Conservation (phyloP, 2,797 vertebrate species). For the Nannoperca australis region DNA sequence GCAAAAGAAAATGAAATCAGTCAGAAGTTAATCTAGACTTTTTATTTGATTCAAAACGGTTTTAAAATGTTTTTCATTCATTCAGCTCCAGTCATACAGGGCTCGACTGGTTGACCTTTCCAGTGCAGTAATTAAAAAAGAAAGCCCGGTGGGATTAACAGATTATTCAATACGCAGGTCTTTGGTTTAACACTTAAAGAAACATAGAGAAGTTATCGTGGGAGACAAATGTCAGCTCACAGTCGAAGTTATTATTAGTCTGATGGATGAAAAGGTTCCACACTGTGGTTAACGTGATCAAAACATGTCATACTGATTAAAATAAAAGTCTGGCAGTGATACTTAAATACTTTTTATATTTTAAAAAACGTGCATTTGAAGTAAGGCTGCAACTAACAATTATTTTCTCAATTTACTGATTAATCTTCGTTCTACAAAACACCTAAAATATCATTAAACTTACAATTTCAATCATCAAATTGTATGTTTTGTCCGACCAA, state of each 20-base stretch:
- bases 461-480: neutral
- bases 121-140: constrained; percentile 11
- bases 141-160: neutral
- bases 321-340: neutral
- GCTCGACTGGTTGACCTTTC: constrained; percentile 1
- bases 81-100: neutral
- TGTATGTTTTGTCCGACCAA: neutral
- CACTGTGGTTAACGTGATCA: neutral
- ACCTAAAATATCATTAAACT: neutral
- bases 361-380: too few species aligned
- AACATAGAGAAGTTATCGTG: neutral
- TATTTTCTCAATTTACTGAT: neutral
- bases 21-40: neutral
- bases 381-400: neutral
- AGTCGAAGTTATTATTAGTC: neutral
- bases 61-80: neutral
- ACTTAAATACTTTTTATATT: neutral
- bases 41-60: neutral
- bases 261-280: neutral
- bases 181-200: constrained; percentile 6
- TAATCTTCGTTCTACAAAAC: neutral
- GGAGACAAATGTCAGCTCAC: constrained; percentile 9
- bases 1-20: neutral
- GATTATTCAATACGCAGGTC: neutral
- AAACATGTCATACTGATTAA: neutral